phyloP scores from a whole-genome alignment of 2,113 vertebrate species.

The Axis porcinus region DNA sequence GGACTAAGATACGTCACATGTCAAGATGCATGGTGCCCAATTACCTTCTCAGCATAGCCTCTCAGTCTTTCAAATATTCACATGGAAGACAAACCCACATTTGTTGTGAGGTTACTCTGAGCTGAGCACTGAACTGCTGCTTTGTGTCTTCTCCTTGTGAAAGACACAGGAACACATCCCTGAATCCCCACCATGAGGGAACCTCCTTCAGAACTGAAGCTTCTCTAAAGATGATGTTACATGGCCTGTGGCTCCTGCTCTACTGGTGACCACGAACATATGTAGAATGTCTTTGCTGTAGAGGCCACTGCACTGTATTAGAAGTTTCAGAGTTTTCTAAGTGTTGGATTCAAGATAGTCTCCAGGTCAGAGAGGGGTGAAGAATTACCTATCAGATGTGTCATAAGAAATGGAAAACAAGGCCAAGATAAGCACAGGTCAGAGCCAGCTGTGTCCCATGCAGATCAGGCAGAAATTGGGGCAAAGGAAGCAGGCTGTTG shows the following conservation, averaged over 20 bases:
- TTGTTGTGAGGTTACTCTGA: background rate
- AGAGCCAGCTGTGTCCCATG: background rate
- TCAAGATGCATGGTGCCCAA: background rate
- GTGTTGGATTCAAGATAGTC: background rate
- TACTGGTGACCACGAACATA: background rate
- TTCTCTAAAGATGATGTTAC: background rate
- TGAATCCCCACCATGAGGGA: background rate
- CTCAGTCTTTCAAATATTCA: background rate
- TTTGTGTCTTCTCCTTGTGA: background rate
- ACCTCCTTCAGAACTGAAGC: background rate
- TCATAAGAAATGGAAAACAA: slow-evolving; percentile 36
- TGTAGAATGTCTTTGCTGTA: background rate
- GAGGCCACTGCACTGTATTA: background rate
- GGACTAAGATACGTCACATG: background rate
- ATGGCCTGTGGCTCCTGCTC: background rate
- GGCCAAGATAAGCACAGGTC: background rate
- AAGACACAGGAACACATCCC: background rate
- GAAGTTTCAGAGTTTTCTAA: slow-evolving; percentile 4
- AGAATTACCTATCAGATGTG: background rate
- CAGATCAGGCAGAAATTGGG: background rate
- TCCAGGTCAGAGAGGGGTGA: background rate
- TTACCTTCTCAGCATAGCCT: background rate
- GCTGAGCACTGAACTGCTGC: background rate
- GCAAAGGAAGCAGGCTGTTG: background rate
- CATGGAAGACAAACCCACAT: background rate